These are phyloP conservation scores for Seriola rivoliana DNA, from an alignment of 2,113 vertebrate genomes.

Conservation along the genomic window DNA sequence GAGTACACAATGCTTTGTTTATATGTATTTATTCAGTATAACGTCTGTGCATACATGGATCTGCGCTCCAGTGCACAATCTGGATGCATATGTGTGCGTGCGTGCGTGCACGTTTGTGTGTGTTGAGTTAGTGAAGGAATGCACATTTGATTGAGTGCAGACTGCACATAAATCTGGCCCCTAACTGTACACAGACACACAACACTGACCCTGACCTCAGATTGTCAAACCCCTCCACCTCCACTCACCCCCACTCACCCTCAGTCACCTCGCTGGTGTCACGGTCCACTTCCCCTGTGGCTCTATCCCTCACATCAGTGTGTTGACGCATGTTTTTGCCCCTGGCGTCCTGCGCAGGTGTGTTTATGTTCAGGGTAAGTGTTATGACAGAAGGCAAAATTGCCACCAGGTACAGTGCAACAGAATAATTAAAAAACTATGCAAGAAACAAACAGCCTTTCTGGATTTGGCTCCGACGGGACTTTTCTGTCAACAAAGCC, in stretches of 20 bases:
- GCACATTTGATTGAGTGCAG: slow-evolving; percentile 87
- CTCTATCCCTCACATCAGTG: slow-evolving; percentile 9
- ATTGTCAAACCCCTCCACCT: slow-evolving; percentile 34
- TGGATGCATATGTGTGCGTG: slow-evolving; percentile 40
- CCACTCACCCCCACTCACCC: slow-evolving; percentile 4
- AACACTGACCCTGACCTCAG: slow-evolving; percentile 79
- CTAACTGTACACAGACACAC: slow-evolving; percentile 86
- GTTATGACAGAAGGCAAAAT: slow-evolving; percentile 22
- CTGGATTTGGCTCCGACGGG: slow-evolving; percentile 41
- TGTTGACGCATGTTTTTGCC: slow-evolving; percentile 18
- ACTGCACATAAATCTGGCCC: slow-evolving; percentile 86
- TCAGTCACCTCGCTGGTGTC: slow-evolving; percentile 11
- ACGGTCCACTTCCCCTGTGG: slow-evolving; percentile 39
- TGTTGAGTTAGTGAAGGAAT: slow-evolving; percentile 87
- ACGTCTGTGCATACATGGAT: slow-evolving; percentile 38
- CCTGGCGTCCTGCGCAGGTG: slow-evolving; percentile 21
- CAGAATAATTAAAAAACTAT: slow-evolving; percentile 33
- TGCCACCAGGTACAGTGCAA: slow-evolving; percentile 37
- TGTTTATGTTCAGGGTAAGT: slow-evolving; percentile 52
- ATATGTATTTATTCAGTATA: slow-evolving; percentile 54
- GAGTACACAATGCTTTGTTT: slow-evolving; percentile 51
- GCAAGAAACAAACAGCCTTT: slow-evolving; percentile 24
- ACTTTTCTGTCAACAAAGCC: slow-evolving; percentile 46
- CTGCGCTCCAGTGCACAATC: slow-evolving; percentile 39
- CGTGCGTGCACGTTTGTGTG: slow-evolving; percentile 60